Evolutionary conservation across 2,888 invertebrate species (phyloP).

Genomic region (Diarsia dahlii): DNA sequence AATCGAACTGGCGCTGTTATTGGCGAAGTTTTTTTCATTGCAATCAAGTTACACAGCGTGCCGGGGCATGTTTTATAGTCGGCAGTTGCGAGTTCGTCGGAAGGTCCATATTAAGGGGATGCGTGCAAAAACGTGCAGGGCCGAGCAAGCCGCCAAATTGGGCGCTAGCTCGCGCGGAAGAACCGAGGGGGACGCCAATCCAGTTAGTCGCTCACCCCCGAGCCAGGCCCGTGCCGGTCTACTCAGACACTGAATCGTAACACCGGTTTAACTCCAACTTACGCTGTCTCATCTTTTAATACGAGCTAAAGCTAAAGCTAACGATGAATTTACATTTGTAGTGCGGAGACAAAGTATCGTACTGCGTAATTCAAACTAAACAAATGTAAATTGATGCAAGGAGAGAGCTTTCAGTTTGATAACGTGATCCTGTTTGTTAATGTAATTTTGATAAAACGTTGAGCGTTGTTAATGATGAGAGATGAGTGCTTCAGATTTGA

Average conservation of each 20-base stretch:
- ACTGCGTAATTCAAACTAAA: slow-evolving; percentile 73
- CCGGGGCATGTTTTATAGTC: slow-evolving; percentile 69
- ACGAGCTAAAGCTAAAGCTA: slow-evolving; percentile 61
- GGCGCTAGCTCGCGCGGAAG: slow-evolving; percentile 80
- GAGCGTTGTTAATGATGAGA: slow-evolving; percentile 45
- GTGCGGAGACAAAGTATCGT: slow-evolving; percentile 67
- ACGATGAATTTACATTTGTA: slow-evolving; percentile 63
- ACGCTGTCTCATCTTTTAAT: slow-evolving; percentile 69
- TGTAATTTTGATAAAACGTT: slow-evolving; percentile 64
- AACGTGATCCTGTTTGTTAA: slow-evolving; percentile 70
- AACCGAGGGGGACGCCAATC: slow-evolving; percentile 74
- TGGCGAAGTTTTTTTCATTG: slow-evolving; percentile 69
- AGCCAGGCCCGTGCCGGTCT: slow-evolving; percentile 27
- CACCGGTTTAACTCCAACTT: slow-evolving; percentile 70
- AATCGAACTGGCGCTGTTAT: slow-evolving; percentile 70
- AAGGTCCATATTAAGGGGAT: slow-evolving; percentile 76
- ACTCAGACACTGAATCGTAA: slow-evolving; percentile 68
- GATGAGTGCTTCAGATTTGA: slow-evolving; percentile 41
- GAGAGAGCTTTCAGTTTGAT: slow-evolving; percentile 65
- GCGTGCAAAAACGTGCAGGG: slow-evolving; percentile 82
- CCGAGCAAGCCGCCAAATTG: slow-evolving; percentile 79
- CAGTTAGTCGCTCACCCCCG: slow-evolving; percentile 74
- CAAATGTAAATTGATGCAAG: slow-evolving; percentile 74
- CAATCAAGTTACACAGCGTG: slow-evolving; percentile 65
- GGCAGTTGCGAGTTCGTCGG: slow-evolving; percentile 64